Percentiles rank a stretch among this genome's conserved stretches.
phyloP scores from a whole-genome alignment of 2,797 vertebrate species.

The Thalassophryne amazonica region DNA sequence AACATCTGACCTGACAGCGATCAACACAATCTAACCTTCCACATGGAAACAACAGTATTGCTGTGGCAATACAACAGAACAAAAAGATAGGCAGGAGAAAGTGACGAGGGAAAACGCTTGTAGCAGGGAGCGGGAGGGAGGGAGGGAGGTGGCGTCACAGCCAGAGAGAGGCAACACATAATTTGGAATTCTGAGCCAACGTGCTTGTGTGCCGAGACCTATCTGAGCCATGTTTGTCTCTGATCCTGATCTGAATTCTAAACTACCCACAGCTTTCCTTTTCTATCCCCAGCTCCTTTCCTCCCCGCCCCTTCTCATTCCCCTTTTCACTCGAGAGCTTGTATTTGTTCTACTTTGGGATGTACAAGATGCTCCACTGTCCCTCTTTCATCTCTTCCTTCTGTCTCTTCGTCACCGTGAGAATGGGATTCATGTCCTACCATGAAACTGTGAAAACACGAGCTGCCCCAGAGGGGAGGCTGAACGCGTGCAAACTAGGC shows the following conservation, averaged over 20 bases:
- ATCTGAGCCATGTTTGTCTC: slow-evolving; percentile 59
- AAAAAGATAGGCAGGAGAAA: slow-evolving; percentile 24
- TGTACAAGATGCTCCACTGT: slow-evolving; percentile 19
- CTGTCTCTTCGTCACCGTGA: slow-evolving; percentile 52
- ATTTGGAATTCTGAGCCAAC: slow-evolving; percentile 64
- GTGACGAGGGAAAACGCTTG: slow-evolving; percentile 17
- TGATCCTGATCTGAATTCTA: slow-evolving; percentile 64
- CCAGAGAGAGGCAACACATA: slow-evolving; percentile 47
- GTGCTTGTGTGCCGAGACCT: slow-evolving; percentile 47
- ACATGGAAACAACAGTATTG: slow-evolving; percentile 45
- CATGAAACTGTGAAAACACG: slow-evolving; percentile 55
- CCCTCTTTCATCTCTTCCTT: slow-evolving; percentile 48
- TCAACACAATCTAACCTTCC: slow-evolving; percentile 22
- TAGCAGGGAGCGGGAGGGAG: not conserved
- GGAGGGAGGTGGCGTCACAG: not conserved
- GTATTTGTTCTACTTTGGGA: slow-evolving; percentile 54
- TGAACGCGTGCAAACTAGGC: slow-evolving; percentile 55
- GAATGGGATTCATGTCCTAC: slow-evolving; percentile 65
- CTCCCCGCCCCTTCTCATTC: slow-evolving; percentile 5
- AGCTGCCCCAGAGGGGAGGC: slow-evolving; percentile 41
- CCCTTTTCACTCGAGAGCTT: slow-evolving; percentile 20
- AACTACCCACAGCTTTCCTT: slow-evolving; percentile 41
- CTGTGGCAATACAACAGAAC: slow-evolving; percentile 31
- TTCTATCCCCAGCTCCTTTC: slow-evolving; percentile 6
- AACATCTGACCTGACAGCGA: slow-evolving; percentile 23